phyloP scores from a whole-genome alignment of 2,888 invertebrate species.

The Exephanes ischioxanthus region DNA sequence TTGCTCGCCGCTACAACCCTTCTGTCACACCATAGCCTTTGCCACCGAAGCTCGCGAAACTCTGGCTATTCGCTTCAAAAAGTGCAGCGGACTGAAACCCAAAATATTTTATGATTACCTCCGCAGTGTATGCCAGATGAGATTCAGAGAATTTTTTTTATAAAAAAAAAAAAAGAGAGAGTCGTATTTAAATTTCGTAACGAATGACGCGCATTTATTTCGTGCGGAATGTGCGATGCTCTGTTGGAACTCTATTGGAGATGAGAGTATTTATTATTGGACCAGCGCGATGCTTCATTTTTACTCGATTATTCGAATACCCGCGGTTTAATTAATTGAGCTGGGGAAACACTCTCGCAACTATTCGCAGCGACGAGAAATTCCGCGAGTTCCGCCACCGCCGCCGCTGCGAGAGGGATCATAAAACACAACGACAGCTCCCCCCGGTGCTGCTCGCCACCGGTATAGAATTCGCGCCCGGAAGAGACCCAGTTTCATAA shows the following conservation, averaged over 20 bases:
- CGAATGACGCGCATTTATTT: background rate
- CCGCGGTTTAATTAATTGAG: slow-evolving; percentile 40
- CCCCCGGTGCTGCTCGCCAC: background rate
- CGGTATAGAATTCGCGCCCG: slow-evolving; percentile 41
- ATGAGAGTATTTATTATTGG: slow-evolving; percentile 28
- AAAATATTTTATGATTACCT: background rate
- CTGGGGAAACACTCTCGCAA: background rate
- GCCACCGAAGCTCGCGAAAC: background rate
- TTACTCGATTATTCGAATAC: slow-evolving; percentile 18
- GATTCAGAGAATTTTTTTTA: background rate
- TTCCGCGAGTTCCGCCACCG: slow-evolving; percentile 27
- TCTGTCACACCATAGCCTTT: background rate
- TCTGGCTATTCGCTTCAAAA: background rate
- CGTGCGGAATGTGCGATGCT: background rate
- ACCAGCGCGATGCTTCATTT: slow-evolving; percentile 4
- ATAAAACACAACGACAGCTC: slow-evolving; percentile 38
- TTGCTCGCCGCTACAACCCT: background rate
- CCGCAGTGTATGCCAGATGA: background rate
- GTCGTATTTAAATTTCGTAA: background rate
- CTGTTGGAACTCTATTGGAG: background rate
- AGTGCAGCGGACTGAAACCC: background rate
- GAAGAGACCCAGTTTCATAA: slow-evolving; percentile 73
- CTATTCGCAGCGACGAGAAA: slow-evolving; percentile 39
- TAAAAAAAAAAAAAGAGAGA: background rate
- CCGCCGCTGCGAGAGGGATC: slow-evolving; percentile 28